Percentiles rank a stretch among this genome's conserved stretches.
phyloP scores from a whole-genome alignment of 2,888 invertebrate genomes.

The Folsomia candida region DNA sequence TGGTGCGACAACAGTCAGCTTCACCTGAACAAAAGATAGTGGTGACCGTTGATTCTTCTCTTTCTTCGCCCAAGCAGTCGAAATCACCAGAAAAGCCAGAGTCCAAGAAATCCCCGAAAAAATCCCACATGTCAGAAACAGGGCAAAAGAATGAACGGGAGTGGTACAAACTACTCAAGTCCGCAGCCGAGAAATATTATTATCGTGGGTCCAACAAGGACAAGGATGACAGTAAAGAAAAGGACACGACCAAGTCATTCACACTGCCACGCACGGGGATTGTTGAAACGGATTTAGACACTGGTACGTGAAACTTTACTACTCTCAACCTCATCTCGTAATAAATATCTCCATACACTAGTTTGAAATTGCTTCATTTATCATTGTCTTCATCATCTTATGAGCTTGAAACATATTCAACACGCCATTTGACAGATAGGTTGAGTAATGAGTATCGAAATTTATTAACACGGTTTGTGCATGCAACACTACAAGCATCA shows the following conservation, averaged over 20 bases:
- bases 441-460: background rate
- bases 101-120: slow-evolving; percentile 12
- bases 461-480: background rate
- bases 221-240: slow-evolving; percentile 17
- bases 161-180: slow-evolving; percentile 49
- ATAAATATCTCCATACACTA: too few species aligned
- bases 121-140: slow-evolving; percentile 22
- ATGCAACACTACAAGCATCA: background rate
- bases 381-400: background rate
- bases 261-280: slow-evolving; percentile 42
- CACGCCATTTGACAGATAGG: background rate
- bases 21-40: slow-evolving; percentile 20
- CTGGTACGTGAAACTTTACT: slow-evolving; percentile 38
- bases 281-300: slow-evolving; percentile 51
- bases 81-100: slow-evolving; percentile 18
- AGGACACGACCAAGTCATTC: slow-evolving; percentile 17
- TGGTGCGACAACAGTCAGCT: slow-evolving; percentile 37
- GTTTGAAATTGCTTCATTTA: background rate
- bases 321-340: too few species aligned
- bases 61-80: slow-evolving; percentile 22
- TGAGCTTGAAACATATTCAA: too few species aligned
- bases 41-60: background rate
- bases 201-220: slow-evolving; percentile 33
- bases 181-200: slow-evolving; percentile 49
- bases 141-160: slow-evolving; percentile 48